These are phyloP conservation scores for Alloplasta piceator DNA, from an alignment of 2,888 invertebrate genomes.

Conservation along the genomic window DNA sequence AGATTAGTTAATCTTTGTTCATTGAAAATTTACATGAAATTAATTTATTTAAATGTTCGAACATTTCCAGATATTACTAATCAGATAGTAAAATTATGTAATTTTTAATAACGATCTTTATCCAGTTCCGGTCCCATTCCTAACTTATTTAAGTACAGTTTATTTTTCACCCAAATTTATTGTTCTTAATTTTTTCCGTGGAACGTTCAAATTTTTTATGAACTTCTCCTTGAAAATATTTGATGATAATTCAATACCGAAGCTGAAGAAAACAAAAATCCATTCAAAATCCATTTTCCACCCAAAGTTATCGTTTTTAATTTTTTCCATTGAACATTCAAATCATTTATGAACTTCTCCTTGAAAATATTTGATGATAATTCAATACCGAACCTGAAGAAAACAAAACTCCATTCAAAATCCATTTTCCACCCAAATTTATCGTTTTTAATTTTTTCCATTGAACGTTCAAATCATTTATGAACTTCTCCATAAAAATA, in stretches of 20 bases:
- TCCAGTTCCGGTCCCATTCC: too few species aligned
- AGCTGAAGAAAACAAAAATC: constrained; percentile 71
- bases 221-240: background rate
- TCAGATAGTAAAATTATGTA: too few species aligned
- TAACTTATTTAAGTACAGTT: too few species aligned
- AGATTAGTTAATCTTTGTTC: too few species aligned
- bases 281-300: constrained; percentile 70
- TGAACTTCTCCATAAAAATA: background rate
- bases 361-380: constrained; percentile 65
- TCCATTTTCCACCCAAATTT: constrained; percentile 61
- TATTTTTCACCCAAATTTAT: too few species aligned
- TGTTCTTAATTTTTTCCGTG: too few species aligned
- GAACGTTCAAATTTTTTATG: background rate
- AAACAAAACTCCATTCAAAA: constrained; percentile 71
- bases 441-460: too few species aligned
- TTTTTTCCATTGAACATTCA: background rate
- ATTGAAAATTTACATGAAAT: too few species aligned
- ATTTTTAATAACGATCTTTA: too few species aligned
- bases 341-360: background rate
- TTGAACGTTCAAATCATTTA: background rate
- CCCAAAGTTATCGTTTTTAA: background rate
- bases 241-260: constrained; percentile 73
- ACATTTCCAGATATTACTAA: too few species aligned
- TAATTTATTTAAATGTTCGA: too few species aligned
- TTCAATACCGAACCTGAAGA: constrained; percentile 73